These are phyloP conservation scores for Brachypalpus laphriformis DNA, from an alignment of 2,888 invertebrate genomes.

Conservation along the genomic window DNA sequence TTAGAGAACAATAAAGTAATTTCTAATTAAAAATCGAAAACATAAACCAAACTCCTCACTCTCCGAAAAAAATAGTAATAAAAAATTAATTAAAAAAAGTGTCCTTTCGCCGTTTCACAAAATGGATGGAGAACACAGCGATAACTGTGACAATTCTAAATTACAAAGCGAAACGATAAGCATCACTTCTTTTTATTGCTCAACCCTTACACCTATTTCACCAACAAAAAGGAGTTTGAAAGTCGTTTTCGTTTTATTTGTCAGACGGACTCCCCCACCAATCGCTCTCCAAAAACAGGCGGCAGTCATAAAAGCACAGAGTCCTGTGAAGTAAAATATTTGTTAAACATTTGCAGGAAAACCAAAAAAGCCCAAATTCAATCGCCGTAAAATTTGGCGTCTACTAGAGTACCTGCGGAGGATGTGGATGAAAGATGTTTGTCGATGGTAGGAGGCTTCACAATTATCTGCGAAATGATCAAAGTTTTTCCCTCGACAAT, in stretches of 20 bases:
- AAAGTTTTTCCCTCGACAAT: constrained; percentile 36
- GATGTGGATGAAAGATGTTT: neutral
- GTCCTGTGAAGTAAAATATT: constrained; percentile 22
- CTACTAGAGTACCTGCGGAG: neutral
- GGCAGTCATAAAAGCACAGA: neutral
- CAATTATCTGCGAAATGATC: constrained; percentile 50
- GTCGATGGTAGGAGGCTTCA: constrained; percentile 19
- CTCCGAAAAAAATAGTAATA: constrained; percentile 3
- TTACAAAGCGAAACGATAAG: constrained; percentile 37
- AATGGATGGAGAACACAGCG: neutral
- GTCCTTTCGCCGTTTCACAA: neutral
- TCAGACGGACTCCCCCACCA: neutral
- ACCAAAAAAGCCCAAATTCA: constrained; percentile 38
- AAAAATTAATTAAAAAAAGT: constrained; percentile 35
- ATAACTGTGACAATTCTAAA: constrained; percentile 43
- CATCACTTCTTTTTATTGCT: constrained; percentile 39
- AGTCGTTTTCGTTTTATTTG: constrained; percentile 35
- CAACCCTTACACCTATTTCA: constrained; percentile 39
- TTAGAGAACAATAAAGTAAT: neutral
- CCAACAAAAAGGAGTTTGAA: constrained; percentile 16
- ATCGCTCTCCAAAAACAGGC: neutral
- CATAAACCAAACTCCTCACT: neutral
- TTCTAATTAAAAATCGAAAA: constrained; percentile 37
- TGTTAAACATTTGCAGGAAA: constrained; percentile 31
- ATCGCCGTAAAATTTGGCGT: constrained; percentile 21